These are phyloP conservation scores for Brachionus angularis DNA, from an alignment of 1,140 invertebrate genomes.

Conservation along the genomic window DNA sequence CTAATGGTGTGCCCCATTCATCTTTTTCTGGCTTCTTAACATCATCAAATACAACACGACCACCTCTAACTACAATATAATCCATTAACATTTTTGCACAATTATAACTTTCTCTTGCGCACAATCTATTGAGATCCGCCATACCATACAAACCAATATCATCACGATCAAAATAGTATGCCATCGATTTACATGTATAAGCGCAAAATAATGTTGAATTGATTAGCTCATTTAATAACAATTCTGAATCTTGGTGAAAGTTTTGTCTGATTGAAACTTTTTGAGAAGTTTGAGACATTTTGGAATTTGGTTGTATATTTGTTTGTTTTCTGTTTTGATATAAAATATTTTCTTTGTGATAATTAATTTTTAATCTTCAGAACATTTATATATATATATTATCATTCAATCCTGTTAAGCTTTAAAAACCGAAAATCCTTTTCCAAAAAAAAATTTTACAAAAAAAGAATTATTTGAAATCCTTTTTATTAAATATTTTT, in stretches of 20 bases:
- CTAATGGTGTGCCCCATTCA: conserved; percentile 65
- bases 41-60: conserved; percentile 37
- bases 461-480: too few species aligned
- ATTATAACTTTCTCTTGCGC: background rate
- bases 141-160: conserved; percentile 64
- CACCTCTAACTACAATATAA: background rate
- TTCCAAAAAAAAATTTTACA: too few species aligned
- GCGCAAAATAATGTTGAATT: background rate
- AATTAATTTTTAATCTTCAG: too few species aligned
- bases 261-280: conserved; percentile 25
- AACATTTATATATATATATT: too few species aligned
- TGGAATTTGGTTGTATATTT: too few species aligned
- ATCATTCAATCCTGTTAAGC: too few species aligned
- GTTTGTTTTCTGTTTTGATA: too few species aligned
- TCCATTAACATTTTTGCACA: conserved; percentile 17
- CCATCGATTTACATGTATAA: conserved; percentile 56
- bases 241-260: conserved; percentile 11
- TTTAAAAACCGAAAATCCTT: too few species aligned
- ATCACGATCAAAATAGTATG: conserved; percentile 69
- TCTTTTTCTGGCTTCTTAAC: conserved; percentile 62
- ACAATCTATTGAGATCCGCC: conserved; percentile 19
- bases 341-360: too few species aligned
- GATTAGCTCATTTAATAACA: background rate
- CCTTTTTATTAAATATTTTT: too few species aligned
- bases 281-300: too few species aligned